Base-by-base conservation (phyloP, 2,797 vertebrate genomes). In the Liparis tanakae region DNA sequence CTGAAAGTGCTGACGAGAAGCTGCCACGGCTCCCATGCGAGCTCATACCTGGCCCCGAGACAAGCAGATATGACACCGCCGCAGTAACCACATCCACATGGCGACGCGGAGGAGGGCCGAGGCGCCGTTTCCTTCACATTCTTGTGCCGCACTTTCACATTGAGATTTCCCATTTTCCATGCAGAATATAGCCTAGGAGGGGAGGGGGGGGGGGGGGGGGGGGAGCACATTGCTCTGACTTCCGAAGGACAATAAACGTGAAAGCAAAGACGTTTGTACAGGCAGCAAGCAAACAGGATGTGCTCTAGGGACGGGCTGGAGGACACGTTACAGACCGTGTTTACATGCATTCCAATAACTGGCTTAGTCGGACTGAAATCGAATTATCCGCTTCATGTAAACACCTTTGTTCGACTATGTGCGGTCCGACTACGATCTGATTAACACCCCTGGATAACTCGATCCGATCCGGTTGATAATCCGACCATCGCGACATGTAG, bases 61-160 rank as follows among this genome's bases (percentile, higher is more conserved):
- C 88, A 88, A 90, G 86, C 78, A 72, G 79, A 87, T 86, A 86
- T 83, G 39, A 73, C 78, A 78, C 71, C 63, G 44, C 33, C 62
- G 78, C 78, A 64, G 53, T 78, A 88, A 91, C 69, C 59, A 78
- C 74, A 78, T 86, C 87, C 92, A 88, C 60, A 81, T 92, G 88
- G 66, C 30, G 2, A 6, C 0, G 57, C 64, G 25, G 76, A 43
- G 51, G 64, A 43, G 51, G 64, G 41, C 51, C 22, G 65, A 72
- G 59, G 67, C 39, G 0, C 56, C 12, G 39, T 76, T 83, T 81
- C 72, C 79, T 83, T 87, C 74, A 50, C 67, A 77, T 65, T 80
- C 76, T 65, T 62, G 60, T 22, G 74, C 83, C 81, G 25, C 65
- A 44, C 69, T 82, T 70, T 64, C 51, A 68, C 77, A 74, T 18